These are phyloP conservation scores for Parauchenoglanis punctatus DNA, from an alignment of 2,797 vertebrate genomes.

Conservation along the genomic window DNA sequence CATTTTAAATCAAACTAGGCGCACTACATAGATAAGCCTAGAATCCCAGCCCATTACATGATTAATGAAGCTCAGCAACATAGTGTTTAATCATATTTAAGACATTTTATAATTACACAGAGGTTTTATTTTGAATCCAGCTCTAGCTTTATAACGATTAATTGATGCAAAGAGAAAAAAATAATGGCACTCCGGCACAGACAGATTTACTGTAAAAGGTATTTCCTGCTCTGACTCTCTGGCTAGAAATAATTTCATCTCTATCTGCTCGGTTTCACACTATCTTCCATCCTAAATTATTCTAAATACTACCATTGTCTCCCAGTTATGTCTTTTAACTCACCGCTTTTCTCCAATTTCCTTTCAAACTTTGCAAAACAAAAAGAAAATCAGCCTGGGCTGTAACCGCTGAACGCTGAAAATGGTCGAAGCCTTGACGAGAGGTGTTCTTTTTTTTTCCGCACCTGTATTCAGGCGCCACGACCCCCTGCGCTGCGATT, in stretches of 20 bases:
- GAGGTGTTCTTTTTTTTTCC: background rate
- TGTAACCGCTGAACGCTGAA: conserved; percentile 8
- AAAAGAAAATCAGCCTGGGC: background rate
- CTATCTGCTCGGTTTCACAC: background rate
- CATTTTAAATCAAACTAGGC: background rate
- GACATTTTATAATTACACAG: background rate
- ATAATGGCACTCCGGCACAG: background rate
- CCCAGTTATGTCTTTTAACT: background rate
- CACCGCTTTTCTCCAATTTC: background rate
- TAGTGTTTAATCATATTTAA: background rate
- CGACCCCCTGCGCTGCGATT: background rate
- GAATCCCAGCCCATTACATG: background rate
- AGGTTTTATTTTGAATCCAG: background rate
- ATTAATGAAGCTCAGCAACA: background rate
- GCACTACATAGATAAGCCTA: no score
- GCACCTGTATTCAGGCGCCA: background rate
- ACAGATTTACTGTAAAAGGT: background rate
- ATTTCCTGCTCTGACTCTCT: conserved; percentile 68
- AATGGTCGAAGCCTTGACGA: conserved; percentile 25
- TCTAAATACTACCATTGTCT: no score
- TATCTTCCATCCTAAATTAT: background rate
- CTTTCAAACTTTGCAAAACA: background rate
- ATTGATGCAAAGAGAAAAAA: background rate
- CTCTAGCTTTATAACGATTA: background rate
- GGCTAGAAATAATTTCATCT: background rate